Evolutionary conservation across 2,113 vertebrate genomes (phyloP).

Genomic region (Prionailurus bengalensis): DNA sequence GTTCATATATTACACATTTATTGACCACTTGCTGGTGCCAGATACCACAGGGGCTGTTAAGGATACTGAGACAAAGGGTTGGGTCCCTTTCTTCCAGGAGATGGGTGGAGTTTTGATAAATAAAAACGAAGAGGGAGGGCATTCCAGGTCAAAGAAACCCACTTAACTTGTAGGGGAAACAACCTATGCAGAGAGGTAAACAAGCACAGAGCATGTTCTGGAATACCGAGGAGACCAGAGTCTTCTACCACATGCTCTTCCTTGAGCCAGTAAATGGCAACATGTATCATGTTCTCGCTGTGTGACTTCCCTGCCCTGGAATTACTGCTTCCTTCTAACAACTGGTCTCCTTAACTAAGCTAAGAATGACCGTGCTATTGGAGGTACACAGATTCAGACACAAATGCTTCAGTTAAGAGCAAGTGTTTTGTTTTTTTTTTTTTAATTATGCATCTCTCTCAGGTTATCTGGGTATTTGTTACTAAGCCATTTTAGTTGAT

Average conservation of each 20-base stretch:
- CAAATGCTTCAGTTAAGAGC: background rate
- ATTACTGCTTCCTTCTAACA: background rate
- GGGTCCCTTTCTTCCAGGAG: background rate
- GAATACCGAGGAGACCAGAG: background rate
- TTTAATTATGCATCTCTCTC: background rate
- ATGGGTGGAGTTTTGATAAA: background rate
- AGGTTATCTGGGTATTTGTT: background rate
- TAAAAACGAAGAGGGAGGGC: background rate
- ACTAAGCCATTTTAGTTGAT: background rate
- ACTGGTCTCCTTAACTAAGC: background rate
- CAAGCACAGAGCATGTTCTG: background rate
- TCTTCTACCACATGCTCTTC: background rate
- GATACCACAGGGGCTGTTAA: background rate
- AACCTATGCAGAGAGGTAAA: background rate
- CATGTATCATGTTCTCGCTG: background rate
- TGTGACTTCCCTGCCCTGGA: background rate
- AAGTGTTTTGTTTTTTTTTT: background rate
- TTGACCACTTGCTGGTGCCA: background rate
- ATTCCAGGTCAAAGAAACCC: slow-evolving; percentile 30
- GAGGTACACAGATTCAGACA: background rate
- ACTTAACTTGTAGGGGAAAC: background rate
- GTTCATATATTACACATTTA: background rate
- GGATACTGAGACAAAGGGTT: background rate
- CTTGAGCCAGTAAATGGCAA: background rate
- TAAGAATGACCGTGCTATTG: background rate